phyloP scores from a whole-genome alignment of 2,113 vertebrate species.

The Lophius piscatorius region DNA sequence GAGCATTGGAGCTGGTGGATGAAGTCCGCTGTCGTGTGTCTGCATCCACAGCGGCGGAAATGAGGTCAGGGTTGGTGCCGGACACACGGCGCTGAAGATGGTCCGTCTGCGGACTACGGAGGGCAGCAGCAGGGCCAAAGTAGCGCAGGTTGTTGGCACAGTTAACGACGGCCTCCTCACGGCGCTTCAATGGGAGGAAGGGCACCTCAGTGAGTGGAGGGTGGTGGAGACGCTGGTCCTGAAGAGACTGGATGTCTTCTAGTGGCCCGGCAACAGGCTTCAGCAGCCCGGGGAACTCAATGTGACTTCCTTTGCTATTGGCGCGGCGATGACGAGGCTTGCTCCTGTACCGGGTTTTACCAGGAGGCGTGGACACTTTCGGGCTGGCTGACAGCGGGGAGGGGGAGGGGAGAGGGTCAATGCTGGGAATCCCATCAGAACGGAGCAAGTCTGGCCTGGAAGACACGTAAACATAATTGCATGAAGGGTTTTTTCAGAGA shows the following conservation, averaged over 20 bases:
- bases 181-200: slow-evolving; percentile 73
- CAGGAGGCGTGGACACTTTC: slow-evolving; percentile 87
- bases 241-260: slow-evolving; percentile 75
- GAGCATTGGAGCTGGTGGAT: slow-evolving; percentile 41
- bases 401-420: slow-evolving; percentile 83
- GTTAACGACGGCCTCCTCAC: slow-evolving; percentile 88
- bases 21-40: slow-evolving; percentile 80
- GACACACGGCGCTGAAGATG: slow-evolving; percentile 89
- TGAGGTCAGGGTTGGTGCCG: slow-evolving; percentile 91
- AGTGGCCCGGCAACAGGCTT: slow-evolving; percentile 77
- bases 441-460: slow-evolving; percentile 91
- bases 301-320: slow-evolving; percentile 95
- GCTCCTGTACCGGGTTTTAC: slow-evolving; percentile 92
- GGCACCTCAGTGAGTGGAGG: slow-evolving; percentile 57
- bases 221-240: slow-evolving; percentile 74
- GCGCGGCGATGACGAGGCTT: slow-evolving; percentile 95
- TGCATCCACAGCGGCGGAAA: slow-evolving; percentile 87
- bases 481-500: neutral
- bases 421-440: slow-evolving; percentile 91
- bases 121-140: slow-evolving; percentile 93
- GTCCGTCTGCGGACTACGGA: slow-evolving; percentile 94
- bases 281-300: slow-evolving; percentile 87
- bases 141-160: slow-evolving; percentile 95
- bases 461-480: neutral
- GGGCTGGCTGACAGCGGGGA: slow-evolving; percentile 93